Conservation (phyloP, 2,113 vertebrate species). For the Onychostoma macrolepis region DNA sequence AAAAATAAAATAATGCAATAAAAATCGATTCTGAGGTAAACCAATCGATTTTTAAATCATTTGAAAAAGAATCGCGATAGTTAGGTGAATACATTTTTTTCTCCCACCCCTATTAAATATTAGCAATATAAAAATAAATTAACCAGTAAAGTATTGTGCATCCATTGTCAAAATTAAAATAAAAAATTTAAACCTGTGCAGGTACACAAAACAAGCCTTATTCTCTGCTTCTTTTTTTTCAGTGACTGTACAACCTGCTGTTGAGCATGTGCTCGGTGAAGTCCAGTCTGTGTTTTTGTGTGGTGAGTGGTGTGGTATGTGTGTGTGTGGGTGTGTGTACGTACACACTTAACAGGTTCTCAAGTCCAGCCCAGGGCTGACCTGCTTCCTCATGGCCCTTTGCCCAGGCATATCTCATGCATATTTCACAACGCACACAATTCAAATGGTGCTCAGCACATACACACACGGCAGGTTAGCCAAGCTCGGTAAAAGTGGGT, state of each 20-base stretch:
- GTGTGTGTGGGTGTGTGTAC: constrained; percentile 12
- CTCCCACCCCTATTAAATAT: too few species aligned
- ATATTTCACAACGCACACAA: constrained; percentile 36
- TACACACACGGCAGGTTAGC: constrained; percentile 8
- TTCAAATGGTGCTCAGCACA: constrained; percentile 19
- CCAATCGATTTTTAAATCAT: too few species aligned
- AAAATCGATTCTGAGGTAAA: too few species aligned
- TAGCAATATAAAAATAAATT: background rate
- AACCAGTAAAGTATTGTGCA: background rate
- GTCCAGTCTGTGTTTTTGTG: background rate
- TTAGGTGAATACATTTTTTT: too few species aligned
- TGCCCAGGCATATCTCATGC: constrained; percentile 40
- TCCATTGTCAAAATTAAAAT: background rate
- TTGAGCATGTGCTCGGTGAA: constrained; percentile 2
- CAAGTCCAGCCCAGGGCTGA: constrained; percentile 31
- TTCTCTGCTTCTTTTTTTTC: background rate
- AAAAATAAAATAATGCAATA: too few species aligned
- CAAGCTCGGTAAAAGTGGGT: constrained; percentile 1
- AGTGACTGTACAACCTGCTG: background rate
- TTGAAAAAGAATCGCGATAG: too few species aligned
- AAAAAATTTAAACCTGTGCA: background rate
- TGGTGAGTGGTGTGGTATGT: constrained; percentile 13
- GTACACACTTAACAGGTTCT: constrained; percentile 14
- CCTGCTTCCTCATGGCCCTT: constrained; percentile 40
- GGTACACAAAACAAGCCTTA: background rate